Percentiles rank a stretch among this genome's conserved stretches.
Conservation (phyloP, 2,888 invertebrate species). For the Mechanitis messenoides region DNA sequence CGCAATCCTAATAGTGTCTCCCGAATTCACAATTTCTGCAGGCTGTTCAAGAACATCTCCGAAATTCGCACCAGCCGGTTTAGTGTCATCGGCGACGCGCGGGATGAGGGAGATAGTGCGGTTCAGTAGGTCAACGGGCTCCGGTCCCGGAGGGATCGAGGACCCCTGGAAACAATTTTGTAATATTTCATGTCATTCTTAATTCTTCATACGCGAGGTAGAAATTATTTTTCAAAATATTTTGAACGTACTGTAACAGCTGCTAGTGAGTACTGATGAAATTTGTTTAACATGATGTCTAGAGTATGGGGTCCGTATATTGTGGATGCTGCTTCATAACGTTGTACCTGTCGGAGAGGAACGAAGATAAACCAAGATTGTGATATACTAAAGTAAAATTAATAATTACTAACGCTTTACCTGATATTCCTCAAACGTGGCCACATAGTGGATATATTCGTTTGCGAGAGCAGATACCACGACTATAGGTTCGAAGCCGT, state of each 20-base stretch:
- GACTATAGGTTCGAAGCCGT: conserved; percentile 66
- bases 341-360: conserved; percentile 79
- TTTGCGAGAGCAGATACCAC: conserved; percentile 88
- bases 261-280: conserved; percentile 76
- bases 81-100: conserved; percentile 85
- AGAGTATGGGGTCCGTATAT: conserved; percentile 89
- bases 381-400: neutral
- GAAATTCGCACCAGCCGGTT: conserved; percentile 80
- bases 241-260: conserved; percentile 60
- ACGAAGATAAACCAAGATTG: conserved; percentile 6
- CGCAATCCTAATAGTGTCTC: conserved; percentile 80
- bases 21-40: conserved; percentile 75
- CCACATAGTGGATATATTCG: conserved; percentile 87
- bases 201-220: neutral
- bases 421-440: conserved; percentile 88
- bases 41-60: conserved; percentile 85
- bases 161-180: conserved; percentile 47
- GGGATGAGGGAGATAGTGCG: conserved; percentile 83
- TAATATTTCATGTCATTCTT: too few species aligned
- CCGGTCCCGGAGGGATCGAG: conserved; percentile 76
- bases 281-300: conserved; percentile 84
- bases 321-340: conserved; percentile 92
- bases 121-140: conserved; percentile 82
- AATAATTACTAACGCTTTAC: conserved; percentile 44
- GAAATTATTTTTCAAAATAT: neutral